Evolutionary conservation across 2,888 invertebrate species (phyloP).

Genomic region (Orchestes rusci): DNA sequence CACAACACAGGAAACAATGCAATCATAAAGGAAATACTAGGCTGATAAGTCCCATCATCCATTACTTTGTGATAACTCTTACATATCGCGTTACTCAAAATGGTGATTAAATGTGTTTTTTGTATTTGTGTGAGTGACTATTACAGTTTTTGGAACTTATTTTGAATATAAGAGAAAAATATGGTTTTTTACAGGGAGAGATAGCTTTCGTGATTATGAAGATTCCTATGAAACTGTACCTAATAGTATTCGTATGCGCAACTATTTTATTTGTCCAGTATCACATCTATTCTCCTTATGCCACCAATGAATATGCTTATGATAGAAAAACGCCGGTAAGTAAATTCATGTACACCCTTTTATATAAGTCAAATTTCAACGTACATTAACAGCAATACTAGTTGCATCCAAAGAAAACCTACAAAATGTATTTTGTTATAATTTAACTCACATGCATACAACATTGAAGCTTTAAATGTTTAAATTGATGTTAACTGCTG

Average conservation of each 20-base stretch:
- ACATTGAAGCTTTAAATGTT: too few relatives aligned
- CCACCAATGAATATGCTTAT: conserved; percentile 24
- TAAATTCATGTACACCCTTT: too few relatives aligned
- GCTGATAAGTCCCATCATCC: too few relatives aligned
- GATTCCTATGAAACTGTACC: conserved; percentile 57
- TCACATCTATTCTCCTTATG: conserved; percentile 49
- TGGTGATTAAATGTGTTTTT: conserved; percentile 4
- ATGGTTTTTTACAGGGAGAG: conserved; percentile 33
- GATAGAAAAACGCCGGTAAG: conserved; percentile 30
- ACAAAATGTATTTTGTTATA: neutral
- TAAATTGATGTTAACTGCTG: too few relatives aligned
- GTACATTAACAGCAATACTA: neutral
- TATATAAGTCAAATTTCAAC: too few relatives aligned
- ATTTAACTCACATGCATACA: neutral
- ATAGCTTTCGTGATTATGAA: conserved; percentile 44
- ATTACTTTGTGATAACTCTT: too few relatives aligned
- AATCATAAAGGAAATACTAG: too few relatives aligned
- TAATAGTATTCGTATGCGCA: conserved; percentile 55
- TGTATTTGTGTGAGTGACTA: conserved; percentile 10
- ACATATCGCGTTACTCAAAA: neutral
- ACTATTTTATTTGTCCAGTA: conserved; percentile 60
- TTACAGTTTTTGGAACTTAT: neutral
- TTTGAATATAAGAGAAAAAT: too few relatives aligned
- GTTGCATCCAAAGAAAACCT: neutral
- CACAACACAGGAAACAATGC: too few relatives aligned